Base-by-base conservation (phyloP, 2,888 invertebrate genomes). In the Parasteatoda lunata region DNA sequence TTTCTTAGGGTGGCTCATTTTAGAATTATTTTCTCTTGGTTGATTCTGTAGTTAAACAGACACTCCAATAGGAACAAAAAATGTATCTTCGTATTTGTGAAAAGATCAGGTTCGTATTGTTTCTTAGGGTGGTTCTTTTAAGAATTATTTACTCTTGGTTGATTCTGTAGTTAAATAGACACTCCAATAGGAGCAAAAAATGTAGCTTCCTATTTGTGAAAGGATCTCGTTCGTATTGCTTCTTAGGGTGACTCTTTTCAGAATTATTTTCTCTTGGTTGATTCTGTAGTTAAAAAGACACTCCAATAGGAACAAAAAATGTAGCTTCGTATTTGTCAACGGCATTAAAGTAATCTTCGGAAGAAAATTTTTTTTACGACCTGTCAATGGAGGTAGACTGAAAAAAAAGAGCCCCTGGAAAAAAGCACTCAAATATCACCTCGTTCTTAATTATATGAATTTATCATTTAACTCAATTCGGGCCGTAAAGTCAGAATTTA, bases 171-270 rank as follows among this genome's bases (percentile, higher is more conserved):
- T 85, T 85, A 79, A 77, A 77, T 64, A 49, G 73, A n/a, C 64
- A 65, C 65, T 75, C 52, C 54, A 84, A 85, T 76, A 70, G 78
- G 78, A 78, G 78, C 84, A 84, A 78, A 49, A 68, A 73, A 66
- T 68, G 59, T 75, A 73, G 69, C 73, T 84, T 84, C 77, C 84
- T 72, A 84, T 84, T 84, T 84, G 84, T 84, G 71, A 84, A 70
- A 70, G 77, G 77, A 72, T 72, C 77, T 77, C 77, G 72, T 84
- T 84, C 72, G 72, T 66, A 84, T 84, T n/a, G n/a, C 51, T 80
- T 77, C 52, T 68, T 68, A 66, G 65, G 76, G 66, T 47, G 64
- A 76, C 65, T 30, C 66, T n/a, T 59, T 59, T 9, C 8, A 59
- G 59, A 59, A 13, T 13, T 47, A 47, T 84, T 69, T 70, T 71